Evolutionary conservation across 2,888 invertebrate genomes (phyloP).

Genomic region (Ectemnius cavifrons): DNA sequence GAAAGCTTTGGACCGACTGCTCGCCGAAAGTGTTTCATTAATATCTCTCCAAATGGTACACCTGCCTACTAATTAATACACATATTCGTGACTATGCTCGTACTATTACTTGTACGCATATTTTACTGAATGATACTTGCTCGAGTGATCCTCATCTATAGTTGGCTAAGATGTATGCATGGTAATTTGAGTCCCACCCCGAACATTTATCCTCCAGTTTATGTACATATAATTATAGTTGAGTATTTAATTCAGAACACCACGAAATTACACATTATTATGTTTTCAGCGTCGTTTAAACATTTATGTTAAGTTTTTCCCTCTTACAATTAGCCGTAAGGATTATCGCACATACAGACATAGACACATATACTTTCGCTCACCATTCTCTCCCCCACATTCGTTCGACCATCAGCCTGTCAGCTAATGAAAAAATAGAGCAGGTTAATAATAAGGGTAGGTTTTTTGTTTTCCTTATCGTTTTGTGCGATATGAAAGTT

Average conservation of each 20-base stretch:
- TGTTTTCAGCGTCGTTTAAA: slow-evolving; percentile 50
- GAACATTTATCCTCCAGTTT: slow-evolving; percentile 33
- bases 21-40: no score
- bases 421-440: slow-evolving; percentile 39
- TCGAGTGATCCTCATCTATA: slow-evolving; percentile 23
- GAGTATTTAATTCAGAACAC: slow-evolving; percentile 63
- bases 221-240: slow-evolving; percentile 52
- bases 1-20: no score
- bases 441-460: slow-evolving; percentile 18
- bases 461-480: slow-evolving; percentile 15
- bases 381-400: slow-evolving; percentile 33
- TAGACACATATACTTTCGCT: slow-evolving; percentile 17
- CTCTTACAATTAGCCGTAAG: no score
- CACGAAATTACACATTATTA: slow-evolving; percentile 51
- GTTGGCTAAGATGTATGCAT: slow-evolving; percentile 38
- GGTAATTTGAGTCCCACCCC: slow-evolving; percentile 50
- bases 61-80: not conserved
- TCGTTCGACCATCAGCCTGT: slow-evolving; percentile 23
- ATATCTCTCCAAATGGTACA: no score
- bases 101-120: slow-evolving; percentile 18
- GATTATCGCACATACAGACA: no score
- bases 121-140: slow-evolving; percentile 31
- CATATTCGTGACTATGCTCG: slow-evolving; percentile 7
- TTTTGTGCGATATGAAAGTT: slow-evolving; percentile 42
- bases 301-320: slow-evolving; percentile 21